Conservation (phyloP, 2,797 vertebrate species). For the Alcedo quadribrachys region DNA sequence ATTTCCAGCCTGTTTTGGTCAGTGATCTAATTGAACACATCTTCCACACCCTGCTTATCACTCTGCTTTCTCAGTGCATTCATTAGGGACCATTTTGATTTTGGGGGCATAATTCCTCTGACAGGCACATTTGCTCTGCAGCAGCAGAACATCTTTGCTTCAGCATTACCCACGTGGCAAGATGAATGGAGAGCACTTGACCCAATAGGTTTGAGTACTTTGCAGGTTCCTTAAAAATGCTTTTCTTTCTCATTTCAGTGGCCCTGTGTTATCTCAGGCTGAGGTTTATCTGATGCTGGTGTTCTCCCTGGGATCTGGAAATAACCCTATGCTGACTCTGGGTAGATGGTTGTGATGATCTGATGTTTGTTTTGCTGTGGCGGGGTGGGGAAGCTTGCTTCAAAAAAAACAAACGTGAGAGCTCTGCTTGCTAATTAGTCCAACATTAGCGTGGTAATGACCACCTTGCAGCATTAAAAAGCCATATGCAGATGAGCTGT, state of each 20-base stretch:
- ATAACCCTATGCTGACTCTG: neutral
- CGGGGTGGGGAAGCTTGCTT: neutral
- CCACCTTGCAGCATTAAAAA: slow-evolving; percentile 21
- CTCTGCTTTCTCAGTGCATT: neutral
- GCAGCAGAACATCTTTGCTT: neutral
- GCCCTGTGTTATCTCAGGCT: neutral
- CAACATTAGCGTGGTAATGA: neutral
- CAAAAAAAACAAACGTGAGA: neutral
- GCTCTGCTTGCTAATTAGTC: neutral
- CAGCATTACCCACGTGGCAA: neutral
- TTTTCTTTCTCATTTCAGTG: neutral
- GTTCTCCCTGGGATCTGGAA: neutral
- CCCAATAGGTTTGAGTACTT: slow-evolving; percentile 18
- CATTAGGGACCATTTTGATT: neutral
- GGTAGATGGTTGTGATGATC: neutral
- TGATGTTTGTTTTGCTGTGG: neutral
- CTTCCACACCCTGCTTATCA: neutral
- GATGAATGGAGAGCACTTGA: slow-evolving; percentile 29
- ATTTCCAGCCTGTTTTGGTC: neutral
- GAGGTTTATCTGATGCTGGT: neutral
- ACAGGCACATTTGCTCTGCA: neutral
- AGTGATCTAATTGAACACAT: neutral
- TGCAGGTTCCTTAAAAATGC: neutral
- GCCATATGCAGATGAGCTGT: neutral
- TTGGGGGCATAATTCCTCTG: neutral